These are phyloP conservation scores for Emmelina monodactyla DNA, from an alignment of 2,888 invertebrate genomes.

Conservation along the genomic window DNA sequence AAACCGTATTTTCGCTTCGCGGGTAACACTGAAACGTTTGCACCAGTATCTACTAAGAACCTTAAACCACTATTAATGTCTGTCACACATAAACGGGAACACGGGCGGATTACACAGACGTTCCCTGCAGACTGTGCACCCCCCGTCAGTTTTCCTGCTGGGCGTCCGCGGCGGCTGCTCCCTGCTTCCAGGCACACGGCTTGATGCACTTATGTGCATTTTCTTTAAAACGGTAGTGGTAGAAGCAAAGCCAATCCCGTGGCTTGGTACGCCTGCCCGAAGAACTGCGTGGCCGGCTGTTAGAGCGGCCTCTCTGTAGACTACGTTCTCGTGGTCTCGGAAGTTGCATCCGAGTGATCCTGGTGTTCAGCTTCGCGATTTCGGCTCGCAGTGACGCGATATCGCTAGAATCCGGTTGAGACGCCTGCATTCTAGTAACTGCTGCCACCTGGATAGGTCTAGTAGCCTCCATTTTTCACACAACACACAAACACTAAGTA, in stretches of 20 bases:
- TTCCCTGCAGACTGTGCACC: slow-evolving; percentile 2
- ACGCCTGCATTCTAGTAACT: background rate
- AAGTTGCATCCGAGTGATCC: background rate
- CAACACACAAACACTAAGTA: no score
- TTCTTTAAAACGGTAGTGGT: slow-evolving; percentile 1
- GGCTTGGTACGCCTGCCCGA: background rate
- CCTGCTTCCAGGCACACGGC: slow-evolving; percentile 3
- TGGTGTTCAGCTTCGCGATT: background rate
- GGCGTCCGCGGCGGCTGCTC: no score
- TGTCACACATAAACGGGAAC: background rate
- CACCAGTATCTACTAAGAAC: slow-evolving; percentile 3
- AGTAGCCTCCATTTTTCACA: no score
- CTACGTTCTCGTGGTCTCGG: background rate
- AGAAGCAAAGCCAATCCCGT: background rate
- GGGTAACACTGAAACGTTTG: slow-evolving; percentile 2
- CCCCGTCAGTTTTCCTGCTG: background rate
- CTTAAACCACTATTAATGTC: slow-evolving; percentile 3
- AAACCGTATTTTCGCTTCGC: background rate
- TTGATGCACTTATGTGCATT: background rate
- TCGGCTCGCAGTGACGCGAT: background rate
- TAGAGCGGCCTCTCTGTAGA: background rate
- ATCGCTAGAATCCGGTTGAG: background rate
- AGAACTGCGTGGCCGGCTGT: background rate
- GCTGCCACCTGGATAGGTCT: background rate
- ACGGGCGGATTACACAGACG: slow-evolving; percentile 1